phyloP scores from a whole-genome alignment of 2,113 vertebrate genomes.

The Caranx ignobilis region DNA sequence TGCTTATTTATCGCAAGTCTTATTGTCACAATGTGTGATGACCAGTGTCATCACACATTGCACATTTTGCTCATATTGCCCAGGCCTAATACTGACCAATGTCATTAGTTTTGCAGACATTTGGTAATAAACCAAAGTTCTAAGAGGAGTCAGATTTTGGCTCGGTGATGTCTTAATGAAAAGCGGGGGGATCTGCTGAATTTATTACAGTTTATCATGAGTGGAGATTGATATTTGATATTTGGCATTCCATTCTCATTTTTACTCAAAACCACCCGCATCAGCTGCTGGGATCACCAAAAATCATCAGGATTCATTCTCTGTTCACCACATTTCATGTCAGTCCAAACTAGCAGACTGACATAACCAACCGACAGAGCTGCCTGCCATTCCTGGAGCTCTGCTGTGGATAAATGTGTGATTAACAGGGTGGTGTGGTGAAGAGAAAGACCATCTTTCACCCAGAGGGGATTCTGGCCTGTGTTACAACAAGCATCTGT shows the following conservation, averaged over 20 bases:
- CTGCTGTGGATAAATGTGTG: not conserved
- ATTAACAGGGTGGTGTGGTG: not conserved
- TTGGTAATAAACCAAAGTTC: too few relatives aligned
- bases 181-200: not conserved
- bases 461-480: not conserved
- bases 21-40: too few relatives aligned
- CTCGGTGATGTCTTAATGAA: not conserved
- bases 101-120: not conserved
- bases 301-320: not conserved
- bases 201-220: not conserved
- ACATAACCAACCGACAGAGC: not conserved
- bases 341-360: not conserved
- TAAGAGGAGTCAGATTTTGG: too few relatives aligned
- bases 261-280: not conserved
- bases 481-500: not conserved
- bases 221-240: not conserved
- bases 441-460: not conserved
- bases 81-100: too few relatives aligned
- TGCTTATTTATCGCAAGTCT: too few relatives aligned
- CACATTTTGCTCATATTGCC: too few relatives aligned
- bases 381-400: not conserved
- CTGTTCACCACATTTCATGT: not conserved
- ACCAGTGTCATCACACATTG: too few relatives aligned
- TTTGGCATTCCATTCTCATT: not conserved
- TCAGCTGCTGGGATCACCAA: not conserved